phyloP scores from a whole-genome alignment of 2,113 vertebrate genomes.

The Anthoscopus minutus region DNA sequence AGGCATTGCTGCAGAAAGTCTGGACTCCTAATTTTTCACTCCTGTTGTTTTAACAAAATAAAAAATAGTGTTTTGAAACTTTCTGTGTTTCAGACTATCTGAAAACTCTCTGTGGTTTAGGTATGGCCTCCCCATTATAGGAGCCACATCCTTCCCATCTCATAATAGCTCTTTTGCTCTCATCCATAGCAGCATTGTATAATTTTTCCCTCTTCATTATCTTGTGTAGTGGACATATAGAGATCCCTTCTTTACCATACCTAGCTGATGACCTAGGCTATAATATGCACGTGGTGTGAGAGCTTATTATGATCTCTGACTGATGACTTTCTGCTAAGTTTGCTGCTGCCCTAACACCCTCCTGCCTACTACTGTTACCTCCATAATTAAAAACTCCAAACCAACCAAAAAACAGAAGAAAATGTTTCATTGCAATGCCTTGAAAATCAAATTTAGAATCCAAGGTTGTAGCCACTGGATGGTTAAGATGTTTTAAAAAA shows the following conservation, averaged over 20 bases:
- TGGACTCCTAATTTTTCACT: neutral
- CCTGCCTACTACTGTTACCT: neutral
- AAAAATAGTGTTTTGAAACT: neutral
- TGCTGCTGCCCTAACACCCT: neutral
- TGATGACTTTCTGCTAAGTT: neutral
- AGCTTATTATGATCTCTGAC: neutral
- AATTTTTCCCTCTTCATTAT: neutral
- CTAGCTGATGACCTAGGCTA: neutral
- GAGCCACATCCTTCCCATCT: neutral
- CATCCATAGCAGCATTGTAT: neutral
- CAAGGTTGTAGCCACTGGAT: neutral
- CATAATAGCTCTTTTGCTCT: neutral
- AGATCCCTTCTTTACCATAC: neutral
- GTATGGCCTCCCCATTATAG: neutral
- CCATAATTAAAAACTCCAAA: neutral
- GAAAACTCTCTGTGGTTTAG: neutral
- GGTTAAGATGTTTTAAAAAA: neutral
- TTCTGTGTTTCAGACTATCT: neutral
- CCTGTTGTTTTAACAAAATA: neutral
- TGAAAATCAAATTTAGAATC: constrained; percentile 14
- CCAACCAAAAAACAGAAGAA: neutral
- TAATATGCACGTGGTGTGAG: neutral
- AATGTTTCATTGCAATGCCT: neutral
- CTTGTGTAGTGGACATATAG: neutral
- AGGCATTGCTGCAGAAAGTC: neutral